Evolutionary conservation across 2,888 invertebrate genomes (phyloP).

Genomic region (Helleia helle): DNA sequence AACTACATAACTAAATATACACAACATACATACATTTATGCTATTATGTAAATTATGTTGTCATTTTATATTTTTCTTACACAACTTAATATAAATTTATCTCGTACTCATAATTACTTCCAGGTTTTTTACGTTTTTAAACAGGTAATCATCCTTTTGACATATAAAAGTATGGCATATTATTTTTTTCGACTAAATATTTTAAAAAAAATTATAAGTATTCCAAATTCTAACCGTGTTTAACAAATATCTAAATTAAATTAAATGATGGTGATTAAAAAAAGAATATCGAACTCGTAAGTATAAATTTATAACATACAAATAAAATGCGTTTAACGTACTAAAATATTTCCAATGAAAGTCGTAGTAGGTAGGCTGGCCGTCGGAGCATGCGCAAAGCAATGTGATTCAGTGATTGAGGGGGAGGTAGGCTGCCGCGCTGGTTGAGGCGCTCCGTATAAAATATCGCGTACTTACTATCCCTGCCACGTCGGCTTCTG

Average conservation of each 20-base stretch:
- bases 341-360: background rate
- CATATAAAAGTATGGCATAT: too few relatives aligned
- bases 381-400: slow-evolving; percentile 2
- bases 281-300: background rate
- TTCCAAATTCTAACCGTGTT: too few relatives aligned
- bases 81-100: too few relatives aligned
- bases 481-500: slow-evolving; percentile 1
- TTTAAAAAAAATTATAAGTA: background rate
- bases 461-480: background rate
- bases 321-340: background rate
- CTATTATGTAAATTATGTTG: too few relatives aligned
- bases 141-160: background rate
- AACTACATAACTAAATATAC: too few relatives aligned
- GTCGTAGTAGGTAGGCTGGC: background rate
- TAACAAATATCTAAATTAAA: background rate
- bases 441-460: background rate
- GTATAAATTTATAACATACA: background rate
- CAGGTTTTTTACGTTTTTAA: too few relatives aligned
- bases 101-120: too few relatives aligned
- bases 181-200: too few relatives aligned
- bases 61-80: too few relatives aligned
- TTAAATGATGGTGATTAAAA: background rate
- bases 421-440: slow-evolving; percentile 1
- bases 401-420: slow-evolving; percentile 5
- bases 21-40: too few relatives aligned